Evolutionary conservation across 2,113 vertebrate species (phyloP).

Genomic region (Crypturellus undulatus): DNA sequence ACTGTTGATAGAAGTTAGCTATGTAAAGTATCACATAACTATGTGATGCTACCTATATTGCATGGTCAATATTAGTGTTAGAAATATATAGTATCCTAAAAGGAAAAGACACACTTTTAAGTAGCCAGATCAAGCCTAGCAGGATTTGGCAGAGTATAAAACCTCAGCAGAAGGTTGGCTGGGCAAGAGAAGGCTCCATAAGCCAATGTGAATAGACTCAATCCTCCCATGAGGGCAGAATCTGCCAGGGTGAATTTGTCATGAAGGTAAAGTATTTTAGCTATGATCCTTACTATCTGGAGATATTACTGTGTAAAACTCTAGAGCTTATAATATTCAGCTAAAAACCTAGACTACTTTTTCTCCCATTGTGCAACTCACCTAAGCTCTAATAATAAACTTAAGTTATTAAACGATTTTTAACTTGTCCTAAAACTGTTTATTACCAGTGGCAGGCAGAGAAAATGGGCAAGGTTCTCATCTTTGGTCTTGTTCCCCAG

Average conservation of each 20-base stretch:
- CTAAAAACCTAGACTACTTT: background rate
- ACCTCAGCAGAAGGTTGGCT: background rate
- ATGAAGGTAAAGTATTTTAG: background rate
- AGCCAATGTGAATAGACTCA: background rate
- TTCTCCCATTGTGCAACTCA: background rate
- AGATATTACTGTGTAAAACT: background rate
- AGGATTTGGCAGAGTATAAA: background rate
- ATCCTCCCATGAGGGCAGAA: background rate
- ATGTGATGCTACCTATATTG: background rate
- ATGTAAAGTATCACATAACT: background rate
- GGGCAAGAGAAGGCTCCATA: background rate
- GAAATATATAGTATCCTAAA: background rate
- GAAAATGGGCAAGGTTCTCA: background rate
- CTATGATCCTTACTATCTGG: background rate
- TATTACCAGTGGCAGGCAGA: background rate
- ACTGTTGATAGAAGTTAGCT: background rate
- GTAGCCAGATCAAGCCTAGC: background rate
- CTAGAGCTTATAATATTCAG: background rate
- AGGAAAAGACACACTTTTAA: background rate
- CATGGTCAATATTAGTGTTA: background rate
- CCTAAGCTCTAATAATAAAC: background rate
- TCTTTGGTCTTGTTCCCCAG: background rate
- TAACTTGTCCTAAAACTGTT: background rate
- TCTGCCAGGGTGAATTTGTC: background rate
- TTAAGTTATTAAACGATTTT: background rate